Percentiles rank a stretch among this genome's conserved stretches.
These are phyloP conservation scores for Aphelenchoides fujianensis DNA, from an alignment of 1,140 invertebrate genomes.

Conservation along the genomic window DNA sequence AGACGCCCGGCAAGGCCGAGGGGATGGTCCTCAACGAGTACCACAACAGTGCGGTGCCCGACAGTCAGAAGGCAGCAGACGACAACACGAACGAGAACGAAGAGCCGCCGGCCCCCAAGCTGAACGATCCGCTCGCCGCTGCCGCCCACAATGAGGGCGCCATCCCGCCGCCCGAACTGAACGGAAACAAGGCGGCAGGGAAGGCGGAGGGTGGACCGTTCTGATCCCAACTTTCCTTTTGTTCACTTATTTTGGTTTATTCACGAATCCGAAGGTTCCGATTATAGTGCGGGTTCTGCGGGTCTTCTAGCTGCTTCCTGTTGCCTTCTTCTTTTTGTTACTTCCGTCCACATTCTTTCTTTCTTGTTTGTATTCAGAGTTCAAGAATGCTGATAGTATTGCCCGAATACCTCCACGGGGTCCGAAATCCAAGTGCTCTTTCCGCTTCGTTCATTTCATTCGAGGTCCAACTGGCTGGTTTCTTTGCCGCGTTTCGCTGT, in stretches of 20 bases:
- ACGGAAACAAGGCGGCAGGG: neutral
- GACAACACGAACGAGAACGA: constrained; percentile 29
- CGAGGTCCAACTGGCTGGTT: neutral
- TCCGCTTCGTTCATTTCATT: neutral
- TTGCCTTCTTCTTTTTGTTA: neutral
- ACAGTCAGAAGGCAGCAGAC: constrained; percentile 52
- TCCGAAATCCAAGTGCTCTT: neutral
- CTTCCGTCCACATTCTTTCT: neutral
- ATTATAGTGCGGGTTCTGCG: neutral
- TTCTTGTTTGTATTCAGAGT: too few relatives aligned
- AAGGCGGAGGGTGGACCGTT: neutral
- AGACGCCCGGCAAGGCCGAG: constrained; percentile 17
- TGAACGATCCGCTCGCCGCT: neutral
- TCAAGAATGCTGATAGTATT: too few relatives aligned
- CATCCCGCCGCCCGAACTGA: neutral
- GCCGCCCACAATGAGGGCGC: neutral
- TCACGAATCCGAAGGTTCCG: neutral
- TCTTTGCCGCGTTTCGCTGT: too few relatives aligned
- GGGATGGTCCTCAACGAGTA: constrained; percentile 41
- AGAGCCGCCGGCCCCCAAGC: constrained; percentile 64
- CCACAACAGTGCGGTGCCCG: constrained; percentile 36
- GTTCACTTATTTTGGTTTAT: neutral
- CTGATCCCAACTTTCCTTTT: neutral
- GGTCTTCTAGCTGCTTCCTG: too few relatives aligned
- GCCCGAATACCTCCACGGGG: neutral